Percentiles rank a stretch among this genome's conserved stretches.
These are phyloP conservation scores for Buathra laborator DNA, from an alignment of 2,888 invertebrate genomes.

Conservation along the genomic window DNA sequence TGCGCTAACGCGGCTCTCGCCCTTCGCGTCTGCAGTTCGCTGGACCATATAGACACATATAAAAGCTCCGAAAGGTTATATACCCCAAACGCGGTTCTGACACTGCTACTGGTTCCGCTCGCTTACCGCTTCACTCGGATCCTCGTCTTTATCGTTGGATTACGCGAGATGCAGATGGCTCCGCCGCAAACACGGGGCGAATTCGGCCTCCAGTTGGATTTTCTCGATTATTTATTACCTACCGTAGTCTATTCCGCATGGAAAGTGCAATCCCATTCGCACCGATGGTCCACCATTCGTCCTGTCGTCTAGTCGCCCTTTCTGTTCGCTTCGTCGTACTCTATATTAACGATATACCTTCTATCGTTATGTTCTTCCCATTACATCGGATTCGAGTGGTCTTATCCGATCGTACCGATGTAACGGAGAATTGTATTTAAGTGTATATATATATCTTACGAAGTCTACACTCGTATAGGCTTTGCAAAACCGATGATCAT, in stretches of 20 bases:
- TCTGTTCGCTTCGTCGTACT: constrained; percentile 37
- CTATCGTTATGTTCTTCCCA: constrained; percentile 35
- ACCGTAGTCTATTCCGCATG: constrained; percentile 43
- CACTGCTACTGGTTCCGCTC: neutral
- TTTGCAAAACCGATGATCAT: neutral
- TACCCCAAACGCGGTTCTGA: neutral
- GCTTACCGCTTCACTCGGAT: constrained; percentile 29
- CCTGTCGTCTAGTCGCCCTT: constrained; percentile 39
- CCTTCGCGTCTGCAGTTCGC: constrained; percentile 36
- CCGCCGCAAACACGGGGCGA: constrained; percentile 46
- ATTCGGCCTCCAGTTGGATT: constrained; percentile 61
- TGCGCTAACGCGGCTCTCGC: constrained; percentile 18
- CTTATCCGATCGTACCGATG: neutral
- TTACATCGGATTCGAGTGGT: neutral
- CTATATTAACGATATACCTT: neutral
- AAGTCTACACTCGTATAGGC: neutral
- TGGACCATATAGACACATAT: neutral
- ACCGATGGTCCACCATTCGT: constrained; percentile 49
- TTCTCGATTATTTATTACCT: constrained; percentile 68
- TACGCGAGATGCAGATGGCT: constrained; percentile 70
- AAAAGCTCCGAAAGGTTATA: constrained; percentile 12
- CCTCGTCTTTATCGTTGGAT: constrained; percentile 68
- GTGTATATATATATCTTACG: neutral
- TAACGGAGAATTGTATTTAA: neutral
- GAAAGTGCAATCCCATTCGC: constrained; percentile 56